Evolutionary conservation across 1,140 invertebrate genomes (phyloP), one percentile per base, ranked within the genome.

Genomic region (Psix sp.): DNA sequence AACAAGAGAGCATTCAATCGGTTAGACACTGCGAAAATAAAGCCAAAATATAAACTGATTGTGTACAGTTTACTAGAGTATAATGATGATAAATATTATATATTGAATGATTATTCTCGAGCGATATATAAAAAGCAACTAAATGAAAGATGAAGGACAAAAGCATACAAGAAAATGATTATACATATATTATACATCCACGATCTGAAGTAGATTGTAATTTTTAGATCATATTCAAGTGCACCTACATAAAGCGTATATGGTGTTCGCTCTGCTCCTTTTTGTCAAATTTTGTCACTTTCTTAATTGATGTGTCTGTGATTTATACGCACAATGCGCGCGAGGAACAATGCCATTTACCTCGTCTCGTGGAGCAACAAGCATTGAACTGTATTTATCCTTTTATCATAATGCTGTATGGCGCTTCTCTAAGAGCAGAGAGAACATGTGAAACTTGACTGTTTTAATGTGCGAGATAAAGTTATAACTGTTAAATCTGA

Each of bases 11-110:
- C 52, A 75, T 70, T 38, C 59, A 63, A 67, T 76, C 40, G 67
- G 66, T 62, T 70, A 29, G 26, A 57, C 21, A 65, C 52, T 65
- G 67, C 63, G 52, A 62, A 74, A 76, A 76, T 77, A 36, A 81
- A 83, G 80, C 79, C 82, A 81, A 82, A 81, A 79, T 80, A 77
- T 78, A 79, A 83, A 85, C 79, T 82, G 83, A 84, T 81, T 80
- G 65, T 86, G 84, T 86, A 86, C 84, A 86, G 84, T 84, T 84
- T 80, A 81, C 73, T 83, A 86, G 77, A 85, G 77, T 85, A 83
- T 84, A 77, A 84, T 81, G 80, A 80, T 81, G 81, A 83, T 82
- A 70, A 81, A 70, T n/a, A n/a, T n/a, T n/a, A n/a, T 63, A 67
- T 67, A 74, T 63, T 84, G 77, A 60, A 77, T 77, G 68, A 83